Conservation (phyloP, 2,888 invertebrate species). For the Macaria liturata region DNA sequence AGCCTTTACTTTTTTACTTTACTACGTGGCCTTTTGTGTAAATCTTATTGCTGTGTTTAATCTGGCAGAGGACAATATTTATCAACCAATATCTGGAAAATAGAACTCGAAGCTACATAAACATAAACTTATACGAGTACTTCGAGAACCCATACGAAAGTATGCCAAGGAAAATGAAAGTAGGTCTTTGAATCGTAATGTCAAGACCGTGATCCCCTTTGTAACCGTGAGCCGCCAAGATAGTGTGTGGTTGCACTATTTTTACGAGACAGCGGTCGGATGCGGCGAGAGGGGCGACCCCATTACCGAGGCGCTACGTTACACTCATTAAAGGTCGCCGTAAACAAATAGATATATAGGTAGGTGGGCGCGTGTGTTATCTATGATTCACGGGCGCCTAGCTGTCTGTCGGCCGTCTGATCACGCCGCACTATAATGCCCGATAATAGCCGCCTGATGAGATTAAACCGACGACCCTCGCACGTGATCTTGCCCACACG, state of each 20-base stretch:
- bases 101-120: no score
- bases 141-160: no score
- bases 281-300: slow-evolving; percentile 50
- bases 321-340: slow-evolving; percentile 74
- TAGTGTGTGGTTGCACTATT: slow-evolving; percentile 42
- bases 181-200: no score
- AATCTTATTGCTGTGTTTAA: no score
- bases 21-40: no score
- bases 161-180: no score
- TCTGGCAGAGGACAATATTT: no score
- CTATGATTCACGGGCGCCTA: slow-evolving; percentile 80
- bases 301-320: slow-evolving; percentile 59
- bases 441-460: slow-evolving; percentile 72
- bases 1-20: no score
- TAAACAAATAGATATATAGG: slow-evolving; percentile 75
- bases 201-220: no score
- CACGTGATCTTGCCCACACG: slow-evolving; percentile 41
- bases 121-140: no score
- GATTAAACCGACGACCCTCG: slow-evolving; percentile 66
- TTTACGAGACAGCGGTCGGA: slow-evolving; percentile 52
- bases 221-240: neutral
- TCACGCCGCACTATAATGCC: slow-evolving; percentile 68
- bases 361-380: slow-evolving; percentile 70
- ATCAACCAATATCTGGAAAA: no score
- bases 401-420: slow-evolving; percentile 76